Conservation (phyloP, 2,888 invertebrate genomes). For the Campoplex nolae region DNA sequence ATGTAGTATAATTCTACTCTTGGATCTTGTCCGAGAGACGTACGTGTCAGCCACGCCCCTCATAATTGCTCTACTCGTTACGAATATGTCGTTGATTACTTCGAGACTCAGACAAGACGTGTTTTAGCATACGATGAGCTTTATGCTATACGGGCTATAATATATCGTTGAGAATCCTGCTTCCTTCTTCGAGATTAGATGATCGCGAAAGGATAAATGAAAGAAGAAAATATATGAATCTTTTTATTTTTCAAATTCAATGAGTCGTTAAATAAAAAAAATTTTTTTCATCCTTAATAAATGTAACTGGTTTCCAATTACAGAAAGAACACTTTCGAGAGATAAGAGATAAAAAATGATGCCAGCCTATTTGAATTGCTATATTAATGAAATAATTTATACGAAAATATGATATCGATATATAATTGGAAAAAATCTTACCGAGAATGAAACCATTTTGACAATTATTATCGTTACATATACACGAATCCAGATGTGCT, state of each 20-base stretch:
- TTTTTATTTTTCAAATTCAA: slow-evolving; percentile 5
- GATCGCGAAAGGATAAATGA: neutral
- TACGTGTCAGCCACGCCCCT: slow-evolving; percentile 51
- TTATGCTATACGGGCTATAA: slow-evolving; percentile 20
- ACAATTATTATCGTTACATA: neutral
- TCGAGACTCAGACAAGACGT: slow-evolving; percentile 40
- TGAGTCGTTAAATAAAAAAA: neutral
- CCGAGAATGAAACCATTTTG: neutral
- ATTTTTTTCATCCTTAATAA: neutral
- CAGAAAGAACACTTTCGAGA: neutral
- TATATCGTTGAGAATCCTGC: slow-evolving; percentile 8
- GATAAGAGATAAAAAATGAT: neutral
- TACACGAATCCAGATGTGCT: neutral
- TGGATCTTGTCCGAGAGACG: slow-evolving; percentile 38
- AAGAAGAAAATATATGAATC: neutral
- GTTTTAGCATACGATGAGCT: slow-evolving; percentile 15
- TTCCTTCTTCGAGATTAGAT: slow-evolving; percentile 15
- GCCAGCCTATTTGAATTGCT: neutral
- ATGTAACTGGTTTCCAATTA: neutral
- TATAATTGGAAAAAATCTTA: neutral
- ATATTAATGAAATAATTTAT: slow-evolving; percentile 1
- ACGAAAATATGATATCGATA: neutral
- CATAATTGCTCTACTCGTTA: slow-evolving; percentile 63
- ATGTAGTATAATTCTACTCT: slow-evolving; percentile 30
- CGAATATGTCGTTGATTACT: slow-evolving; percentile 62